Evolutionary conservation across 2,797 vertebrate genomes (phyloP).

Genomic region (Sus cebifrons): DNA sequence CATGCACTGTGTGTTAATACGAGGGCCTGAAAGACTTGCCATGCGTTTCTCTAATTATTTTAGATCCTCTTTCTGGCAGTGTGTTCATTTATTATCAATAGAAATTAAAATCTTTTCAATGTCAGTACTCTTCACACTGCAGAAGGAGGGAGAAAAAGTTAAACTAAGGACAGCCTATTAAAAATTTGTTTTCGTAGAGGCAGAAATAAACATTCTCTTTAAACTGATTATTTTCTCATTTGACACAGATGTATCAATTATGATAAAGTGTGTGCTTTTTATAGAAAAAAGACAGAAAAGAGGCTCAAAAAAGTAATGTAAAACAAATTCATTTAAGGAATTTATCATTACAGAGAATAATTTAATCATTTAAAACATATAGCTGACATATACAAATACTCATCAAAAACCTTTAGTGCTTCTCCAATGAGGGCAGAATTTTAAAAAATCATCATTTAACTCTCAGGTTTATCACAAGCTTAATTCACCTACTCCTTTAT

Average conservation of each 20-base stretch:
- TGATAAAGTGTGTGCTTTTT: neutral
- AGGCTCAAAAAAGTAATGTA: neutral
- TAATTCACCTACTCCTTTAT: neutral
- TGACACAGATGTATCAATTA: neutral
- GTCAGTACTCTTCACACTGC: constrained; percentile 21
- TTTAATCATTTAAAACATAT: neutral
- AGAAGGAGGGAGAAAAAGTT: constrained; percentile 35
- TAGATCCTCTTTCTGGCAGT: constrained; percentile 48
- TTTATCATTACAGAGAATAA: neutral
- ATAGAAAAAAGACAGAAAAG: neutral
- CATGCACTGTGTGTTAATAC: constrained; percentile 35
- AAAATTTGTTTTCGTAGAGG: neutral
- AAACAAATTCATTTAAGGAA: neutral
- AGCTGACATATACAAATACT: neutral
- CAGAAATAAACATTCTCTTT: neutral
- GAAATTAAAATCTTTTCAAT: constrained; percentile 62
- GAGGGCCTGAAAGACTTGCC: neutral
- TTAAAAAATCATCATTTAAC: neutral
- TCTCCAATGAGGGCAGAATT: neutral
- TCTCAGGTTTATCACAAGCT: neutral
- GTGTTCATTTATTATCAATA: constrained; percentile 65
- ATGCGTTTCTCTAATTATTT: constrained; percentile 57
- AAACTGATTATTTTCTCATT: neutral
- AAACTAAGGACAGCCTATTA: neutral
- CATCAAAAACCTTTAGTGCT: neutral